Conservation (phyloP, 2,888 invertebrate species). For the Andrena trimmerana region DNA sequence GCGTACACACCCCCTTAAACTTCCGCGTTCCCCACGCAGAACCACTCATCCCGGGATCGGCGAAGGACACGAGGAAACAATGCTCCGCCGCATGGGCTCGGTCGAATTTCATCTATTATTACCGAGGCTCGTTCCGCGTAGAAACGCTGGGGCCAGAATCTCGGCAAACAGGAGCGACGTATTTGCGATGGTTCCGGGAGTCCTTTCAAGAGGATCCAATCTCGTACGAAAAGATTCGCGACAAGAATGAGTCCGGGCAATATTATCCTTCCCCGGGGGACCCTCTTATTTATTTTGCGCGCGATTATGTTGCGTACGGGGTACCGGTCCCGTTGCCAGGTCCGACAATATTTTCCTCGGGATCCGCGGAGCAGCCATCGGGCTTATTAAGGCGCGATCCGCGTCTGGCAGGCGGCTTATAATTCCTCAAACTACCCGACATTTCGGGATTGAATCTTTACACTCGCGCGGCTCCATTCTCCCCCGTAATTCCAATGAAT, state of each 20-base stretch:
- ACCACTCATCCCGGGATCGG: too few species aligned
- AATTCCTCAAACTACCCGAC: slow-evolving; percentile 24
- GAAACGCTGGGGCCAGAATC: background rate
- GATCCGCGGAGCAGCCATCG: background rate
- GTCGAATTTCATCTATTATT: background rate
- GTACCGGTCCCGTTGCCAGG: background rate
- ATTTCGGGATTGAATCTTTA: slow-evolving; percentile 39
- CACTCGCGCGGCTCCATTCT: slow-evolving; percentile 42
- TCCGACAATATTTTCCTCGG: slow-evolving; percentile 8
- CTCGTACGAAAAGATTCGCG: slow-evolving; percentile 41
- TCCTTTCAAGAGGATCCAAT: slow-evolving; percentile 38
- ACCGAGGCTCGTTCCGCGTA: background rate
- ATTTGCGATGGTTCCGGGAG: slow-evolving; percentile 19
- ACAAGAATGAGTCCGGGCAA: slow-evolving; percentile 24
- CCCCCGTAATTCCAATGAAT: slow-evolving; percentile 61
- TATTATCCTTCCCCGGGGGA: slow-evolving; percentile 22
- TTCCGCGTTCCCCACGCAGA: too few species aligned
- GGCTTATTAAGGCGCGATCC: slow-evolving; percentile 17
- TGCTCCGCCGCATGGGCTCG: background rate
- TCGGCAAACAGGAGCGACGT: slow-evolving; percentile 27
- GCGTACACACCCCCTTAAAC: too few species aligned
- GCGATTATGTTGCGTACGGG: slow-evolving; percentile 21
- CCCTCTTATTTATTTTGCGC: slow-evolving; percentile 48
- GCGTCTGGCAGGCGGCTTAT: background rate
- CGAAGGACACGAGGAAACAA: background rate